phyloP scores from a whole-genome alignment of 2,888 invertebrate genomes.

The Nephrocerus scutellatus region DNA sequence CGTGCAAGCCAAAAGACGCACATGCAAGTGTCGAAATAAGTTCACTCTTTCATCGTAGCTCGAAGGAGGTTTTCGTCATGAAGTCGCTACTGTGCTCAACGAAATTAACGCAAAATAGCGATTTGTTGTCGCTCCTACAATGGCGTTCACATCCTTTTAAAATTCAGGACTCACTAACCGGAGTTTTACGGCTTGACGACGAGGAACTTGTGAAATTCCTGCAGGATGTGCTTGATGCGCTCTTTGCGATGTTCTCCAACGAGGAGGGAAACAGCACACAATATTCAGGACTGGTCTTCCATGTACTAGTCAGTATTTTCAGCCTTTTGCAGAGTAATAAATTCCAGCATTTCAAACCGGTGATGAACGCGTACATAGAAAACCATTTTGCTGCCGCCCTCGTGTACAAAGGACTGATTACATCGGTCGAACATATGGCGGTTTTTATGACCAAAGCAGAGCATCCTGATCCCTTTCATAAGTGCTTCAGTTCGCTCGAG shows the following conservation, averaged over 20 bases:
- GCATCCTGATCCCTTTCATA: constrained; percentile 82
- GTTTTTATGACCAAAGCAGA: constrained; percentile 80
- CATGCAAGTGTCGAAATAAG: constrained; percentile 48
- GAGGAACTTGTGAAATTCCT: constrained; percentile 93
- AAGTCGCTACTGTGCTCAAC: constrained; percentile 86
- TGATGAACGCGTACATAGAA: constrained; percentile 88
- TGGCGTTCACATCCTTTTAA: constrained; percentile 87
- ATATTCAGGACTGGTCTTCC: constrained; percentile 85
- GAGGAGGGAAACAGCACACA: constrained; percentile 86
- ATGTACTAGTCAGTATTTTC: constrained; percentile 87
- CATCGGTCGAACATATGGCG: constrained; percentile 84
- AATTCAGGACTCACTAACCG: constrained; percentile 76
- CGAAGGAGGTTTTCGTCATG: constrained; percentile 76
- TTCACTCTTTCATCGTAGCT: constrained; percentile 65
- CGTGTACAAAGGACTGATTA: constrained; percentile 84
- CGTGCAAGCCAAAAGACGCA: constrained; percentile 58
- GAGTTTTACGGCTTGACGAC: constrained; percentile 73
- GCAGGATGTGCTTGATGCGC: constrained; percentile 86
- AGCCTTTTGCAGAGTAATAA: constrained; percentile 82
- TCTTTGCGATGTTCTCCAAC: constrained; percentile 89
- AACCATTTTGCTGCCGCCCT: constrained; percentile 92
- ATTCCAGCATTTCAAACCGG: constrained; percentile 90
- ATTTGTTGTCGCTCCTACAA: constrained; percentile 78
- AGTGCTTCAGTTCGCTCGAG: constrained; percentile 82
- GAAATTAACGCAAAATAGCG: constrained; percentile 93